Base-by-base conservation (phyloP, 1,140 invertebrate genomes). In the Thalassaphorura encarpata region DNA sequence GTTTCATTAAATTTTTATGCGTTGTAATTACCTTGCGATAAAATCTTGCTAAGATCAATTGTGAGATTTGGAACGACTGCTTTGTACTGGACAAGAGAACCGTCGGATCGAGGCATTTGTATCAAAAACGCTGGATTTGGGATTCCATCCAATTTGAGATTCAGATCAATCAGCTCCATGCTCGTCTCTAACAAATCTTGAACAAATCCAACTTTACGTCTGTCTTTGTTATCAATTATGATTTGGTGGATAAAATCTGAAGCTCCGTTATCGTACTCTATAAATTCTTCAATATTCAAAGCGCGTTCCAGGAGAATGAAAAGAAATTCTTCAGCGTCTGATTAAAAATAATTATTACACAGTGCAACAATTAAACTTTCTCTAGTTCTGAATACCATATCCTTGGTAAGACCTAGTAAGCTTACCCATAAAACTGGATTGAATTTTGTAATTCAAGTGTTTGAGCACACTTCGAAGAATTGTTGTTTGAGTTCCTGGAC, bases 121-220 rank as follows among this genome's bases (percentile, higher is more conserved):
- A 59, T 24, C 18, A 59, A 13, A n/a, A 59, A 23, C n/a, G 57
- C 57, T 19, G 57, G 57, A 23, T 18, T 26, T 33, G 57, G 57
- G 16, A 59, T 31, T 15, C 45, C 31, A 13, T 59, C 47, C 2
- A 59, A 50, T 39, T 54, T 49, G 21, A 54, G 4, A 11, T 42
- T 36, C 1, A 43, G 23, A n/a, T 43, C 41, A 6, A 11, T 6
- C 18, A 43, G 18, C 33, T n/a, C 33, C 33, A 36, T 36, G 19
- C 41, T 43, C 18, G 21, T 2, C 16, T 5, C 21, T 11, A 18
- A 39, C 13, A 4, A 51, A 29, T 29, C 16, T 21, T 18, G 31
- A 21, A 19, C 1, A 2, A 3, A 13, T 19, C 41, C 46, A 21
- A 42, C 24, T 16, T 41, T 27, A 18, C 4, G 15, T 3, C 11